Conservation (phyloP, 2,113 vertebrate species). For the Pollachius pollachius region DNA sequence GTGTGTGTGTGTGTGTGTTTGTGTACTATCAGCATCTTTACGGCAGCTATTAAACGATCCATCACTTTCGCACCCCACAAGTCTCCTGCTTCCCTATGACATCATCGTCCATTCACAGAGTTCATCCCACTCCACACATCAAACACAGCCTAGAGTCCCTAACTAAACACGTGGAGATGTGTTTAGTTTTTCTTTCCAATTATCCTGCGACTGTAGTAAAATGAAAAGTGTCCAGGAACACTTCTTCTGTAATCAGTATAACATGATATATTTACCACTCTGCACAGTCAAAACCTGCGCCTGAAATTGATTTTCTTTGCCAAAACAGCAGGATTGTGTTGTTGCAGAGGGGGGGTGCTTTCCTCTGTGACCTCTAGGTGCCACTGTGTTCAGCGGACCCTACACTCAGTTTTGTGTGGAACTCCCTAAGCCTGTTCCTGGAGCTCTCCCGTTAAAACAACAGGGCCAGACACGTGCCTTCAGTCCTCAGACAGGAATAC, state of each 20-base stretch:
- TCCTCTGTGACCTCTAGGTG: background rate
- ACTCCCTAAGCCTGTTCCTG: conserved; percentile 20
- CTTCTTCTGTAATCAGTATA: no score
- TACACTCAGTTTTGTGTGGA: conserved; percentile 10
- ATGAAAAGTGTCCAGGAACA: no score
- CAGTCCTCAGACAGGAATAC: conserved; percentile 37
- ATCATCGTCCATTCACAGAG: conserved; percentile 18
- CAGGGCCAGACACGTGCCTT: conserved; percentile 39
- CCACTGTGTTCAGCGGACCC: conserved; percentile 16
- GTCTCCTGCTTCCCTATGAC: conserved; percentile 16
- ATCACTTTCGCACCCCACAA: conserved; percentile 1
- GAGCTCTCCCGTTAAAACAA: conserved; percentile 41
- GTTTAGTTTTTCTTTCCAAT: no score
- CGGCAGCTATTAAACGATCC: conserved; percentile 3
- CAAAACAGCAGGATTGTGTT: no score
- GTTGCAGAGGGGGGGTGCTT: background rate
- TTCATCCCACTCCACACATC: conserved; percentile 15
- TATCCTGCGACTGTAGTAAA: no score
- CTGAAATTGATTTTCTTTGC: no score
- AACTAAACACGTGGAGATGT: no score
- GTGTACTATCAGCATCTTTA: background rate
- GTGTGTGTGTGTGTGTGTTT: background rate
- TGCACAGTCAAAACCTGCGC: no score
- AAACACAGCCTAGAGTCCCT: background rate
- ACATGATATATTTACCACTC: no score